These are phyloP conservation scores for Calameuta idolon DNA, from an alignment of 2,888 invertebrate genomes.

Conservation along the genomic window DNA sequence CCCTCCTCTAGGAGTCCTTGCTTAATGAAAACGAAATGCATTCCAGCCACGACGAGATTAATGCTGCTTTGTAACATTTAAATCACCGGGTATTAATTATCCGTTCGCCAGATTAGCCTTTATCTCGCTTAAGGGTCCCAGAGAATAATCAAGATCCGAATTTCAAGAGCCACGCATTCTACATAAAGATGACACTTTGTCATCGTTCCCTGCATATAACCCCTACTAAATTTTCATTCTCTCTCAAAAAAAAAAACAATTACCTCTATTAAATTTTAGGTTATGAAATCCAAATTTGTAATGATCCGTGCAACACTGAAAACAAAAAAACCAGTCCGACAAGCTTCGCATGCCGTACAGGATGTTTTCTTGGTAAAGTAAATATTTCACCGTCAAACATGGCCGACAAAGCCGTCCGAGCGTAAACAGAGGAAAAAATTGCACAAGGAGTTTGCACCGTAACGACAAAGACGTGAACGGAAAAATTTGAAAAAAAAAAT, in stretches of 20 bases:
- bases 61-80: constrained; percentile 10
- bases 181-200: background rate
- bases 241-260: background rate
- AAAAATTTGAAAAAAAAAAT: background rate
- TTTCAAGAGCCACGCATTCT: background rate
- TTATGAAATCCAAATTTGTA: background rate
- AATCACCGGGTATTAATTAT: constrained; percentile 10
- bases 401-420: background rate
- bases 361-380: background rate
- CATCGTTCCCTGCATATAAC: background rate
- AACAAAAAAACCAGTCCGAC: background rate
- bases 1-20: background rate
- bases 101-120: constrained; percentile 9
- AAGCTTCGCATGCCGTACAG: background rate
- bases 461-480: background rate
- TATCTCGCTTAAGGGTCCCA: constrained; percentile 5
- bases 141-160: background rate
- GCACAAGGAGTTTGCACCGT: background rate
- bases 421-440: background rate
- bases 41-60: constrained; percentile 6
- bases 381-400: background rate
- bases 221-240: background rate
- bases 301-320: background rate
- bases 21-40: constrained; percentile 10
- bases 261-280: background rate